These are phyloP conservation scores for Semicossyphus pulcher DNA, from an alignment of 2,113 vertebrate genomes.

Conservation along the genomic window DNA sequence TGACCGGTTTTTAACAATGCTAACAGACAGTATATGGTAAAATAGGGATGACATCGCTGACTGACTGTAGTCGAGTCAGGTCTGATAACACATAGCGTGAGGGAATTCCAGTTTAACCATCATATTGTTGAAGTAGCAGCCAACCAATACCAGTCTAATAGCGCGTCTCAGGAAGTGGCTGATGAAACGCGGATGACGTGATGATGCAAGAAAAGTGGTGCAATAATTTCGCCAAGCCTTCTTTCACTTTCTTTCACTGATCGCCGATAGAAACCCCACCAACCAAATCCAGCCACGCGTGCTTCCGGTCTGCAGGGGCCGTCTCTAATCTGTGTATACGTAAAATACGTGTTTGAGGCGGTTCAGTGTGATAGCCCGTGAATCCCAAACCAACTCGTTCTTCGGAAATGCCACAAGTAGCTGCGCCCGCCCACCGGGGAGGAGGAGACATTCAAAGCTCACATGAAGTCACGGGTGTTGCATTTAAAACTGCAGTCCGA, in stretches of 20 bases:
- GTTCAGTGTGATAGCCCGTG: not conserved
- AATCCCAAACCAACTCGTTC: constrained; percentile 10
- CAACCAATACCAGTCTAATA: not conserved
- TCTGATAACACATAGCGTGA: too few relatives aligned
- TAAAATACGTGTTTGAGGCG: too few relatives aligned
- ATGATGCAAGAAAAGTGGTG: not conserved
- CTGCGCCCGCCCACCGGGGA: not conserved
- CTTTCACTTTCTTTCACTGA: constrained; percentile 25
- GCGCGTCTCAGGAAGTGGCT: not conserved
- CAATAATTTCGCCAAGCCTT: fast-evolving
- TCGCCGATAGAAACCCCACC: not conserved
- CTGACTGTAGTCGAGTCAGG: too few relatives aligned
- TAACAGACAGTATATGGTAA: too few relatives aligned
- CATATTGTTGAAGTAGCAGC: not conserved
- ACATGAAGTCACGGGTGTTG: not conserved
- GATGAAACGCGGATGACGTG: not conserved
- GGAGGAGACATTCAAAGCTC: not conserved
- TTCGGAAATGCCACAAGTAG: not conserved
- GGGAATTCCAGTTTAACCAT: not conserved
- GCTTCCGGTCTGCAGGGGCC: not conserved
- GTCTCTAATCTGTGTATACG: too few relatives aligned
- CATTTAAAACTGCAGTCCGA: not conserved
- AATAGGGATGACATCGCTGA: too few relatives aligned
- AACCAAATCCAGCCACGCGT: fast-evolving
- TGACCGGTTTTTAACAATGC: too few relatives aligned